Evolutionary conservation across 2,888 invertebrate species (phyloP), one percentile per base, ranked within the genome.

Genomic region (Acholoe squamosa): DNA sequence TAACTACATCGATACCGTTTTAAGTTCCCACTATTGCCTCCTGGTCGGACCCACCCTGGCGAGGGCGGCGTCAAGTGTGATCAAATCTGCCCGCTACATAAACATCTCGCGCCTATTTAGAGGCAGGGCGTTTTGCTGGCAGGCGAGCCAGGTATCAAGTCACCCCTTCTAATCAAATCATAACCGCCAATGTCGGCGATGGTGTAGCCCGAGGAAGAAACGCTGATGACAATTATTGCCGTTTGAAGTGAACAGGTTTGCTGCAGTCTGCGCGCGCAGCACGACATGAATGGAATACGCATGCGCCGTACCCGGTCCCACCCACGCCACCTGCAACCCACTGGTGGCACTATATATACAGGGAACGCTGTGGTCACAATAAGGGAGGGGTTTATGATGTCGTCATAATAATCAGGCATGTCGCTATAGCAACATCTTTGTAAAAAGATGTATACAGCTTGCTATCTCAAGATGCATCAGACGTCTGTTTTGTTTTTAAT

Each of bases 131-230:
- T 80, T 43, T 43, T 22, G 80, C 80, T 43, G 80, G 34, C 76
- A 25, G 80, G 34, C 5, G 34, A 80, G 61, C 22, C 22, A 19
- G 33, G 80, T 80, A 43, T 80, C 80, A 25, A 25, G 80, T 80
- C 80, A 43, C 80, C 80, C 25, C 43, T 80, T 76, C 16, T 80
- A 80, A 80, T 80, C 80, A 43, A 80, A 80, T 80, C 80, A 80
- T 80, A 43, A 43, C 34, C 80, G 33, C 34, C 34, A 25, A 19
- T 80, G 43, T 19, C 19, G 34, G 80, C 43, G 14, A 16, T 19
- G 80, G 16, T 5, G 34, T 25, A 19, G 34, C 80, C 33, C 80
- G 34, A 12, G 80, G 34, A 25, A 5, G 19, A 34, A 80, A n/a
- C 34, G 34, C 1, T 43, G 80, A 80, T 80, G 80, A 80, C 80